Evolutionary conservation across 2,113 vertebrate genomes (phyloP).

Genomic region (Arothron firmamentum): DNA sequence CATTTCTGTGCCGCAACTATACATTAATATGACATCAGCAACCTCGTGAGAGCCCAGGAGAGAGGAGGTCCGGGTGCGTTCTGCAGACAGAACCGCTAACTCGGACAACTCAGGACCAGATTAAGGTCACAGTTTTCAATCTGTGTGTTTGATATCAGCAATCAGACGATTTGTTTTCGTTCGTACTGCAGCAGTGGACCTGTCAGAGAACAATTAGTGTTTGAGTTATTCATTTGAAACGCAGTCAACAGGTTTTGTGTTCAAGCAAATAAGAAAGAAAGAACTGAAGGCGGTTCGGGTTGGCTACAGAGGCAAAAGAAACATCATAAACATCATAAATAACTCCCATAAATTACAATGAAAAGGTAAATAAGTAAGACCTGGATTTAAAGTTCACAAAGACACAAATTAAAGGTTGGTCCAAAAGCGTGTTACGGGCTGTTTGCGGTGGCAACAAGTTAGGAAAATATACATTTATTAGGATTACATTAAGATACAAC

Average conservation of each 20-base stretch:
- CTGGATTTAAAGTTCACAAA: conserved; percentile 21
- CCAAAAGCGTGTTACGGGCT: conserved; percentile 1
- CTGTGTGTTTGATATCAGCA: no score
- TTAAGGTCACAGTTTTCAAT: no score
- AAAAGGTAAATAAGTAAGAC: background rate
- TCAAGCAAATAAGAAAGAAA: background rate
- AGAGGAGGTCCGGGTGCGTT: background rate
- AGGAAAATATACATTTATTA: background rate
- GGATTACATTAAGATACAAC: conserved; percentile 15
- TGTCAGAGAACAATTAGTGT: no score
- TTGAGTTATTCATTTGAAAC: no score
- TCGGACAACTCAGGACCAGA: no score
- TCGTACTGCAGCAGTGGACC: no score
- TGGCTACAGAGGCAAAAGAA: background rate
- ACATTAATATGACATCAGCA: conserved; percentile 44
- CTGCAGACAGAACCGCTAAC: no score
- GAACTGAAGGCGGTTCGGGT: no score
- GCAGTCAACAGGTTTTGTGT: no score
- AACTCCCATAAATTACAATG: conserved; percentile 30
- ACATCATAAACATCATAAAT: conserved; percentile 49
- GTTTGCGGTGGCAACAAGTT: conserved; percentile 16
- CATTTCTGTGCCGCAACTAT: conserved; percentile 55
- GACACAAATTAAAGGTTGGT: conserved; percentile 8
- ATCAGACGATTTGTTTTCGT: no score
- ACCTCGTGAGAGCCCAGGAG: conserved; percentile 34